A percentile compares a stretch with the other conserved stretches of the same genome.
Evolutionary conservation across 2,113 vertebrate genomes (phyloP).

Genomic region (Nycticorax nycticorax): DNA sequence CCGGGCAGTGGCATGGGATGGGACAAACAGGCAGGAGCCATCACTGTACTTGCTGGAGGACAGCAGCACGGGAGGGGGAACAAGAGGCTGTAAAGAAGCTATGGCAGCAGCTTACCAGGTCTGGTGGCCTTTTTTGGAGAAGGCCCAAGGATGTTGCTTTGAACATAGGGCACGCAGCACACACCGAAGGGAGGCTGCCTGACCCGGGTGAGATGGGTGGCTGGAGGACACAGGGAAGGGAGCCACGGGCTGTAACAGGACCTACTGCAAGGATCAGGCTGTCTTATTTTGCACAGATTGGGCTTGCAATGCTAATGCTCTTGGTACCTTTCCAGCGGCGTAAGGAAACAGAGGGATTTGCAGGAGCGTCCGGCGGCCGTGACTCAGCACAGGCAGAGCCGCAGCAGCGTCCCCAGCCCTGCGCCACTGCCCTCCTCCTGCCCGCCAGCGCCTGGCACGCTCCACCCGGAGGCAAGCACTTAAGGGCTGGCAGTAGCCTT

Average conservation of each 20-base stretch:
- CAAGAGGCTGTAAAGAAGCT: not conserved
- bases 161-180: not conserved
- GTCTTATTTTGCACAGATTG: not conserved
- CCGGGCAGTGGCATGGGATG: accelerated
- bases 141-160: not conserved
- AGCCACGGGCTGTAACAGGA: not conserved
- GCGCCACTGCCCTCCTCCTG: not conserved
- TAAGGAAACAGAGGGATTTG: slow-evolving; percentile 3
- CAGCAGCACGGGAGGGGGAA: not conserved
- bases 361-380: not conserved
- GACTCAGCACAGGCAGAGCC: slow-evolving; percentile 44
- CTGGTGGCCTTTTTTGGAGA: not conserved
- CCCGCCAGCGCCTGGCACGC: not conserved
- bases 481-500: not conserved
- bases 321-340: slow-evolving; percentile 27
- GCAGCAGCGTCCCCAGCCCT: not conserved
- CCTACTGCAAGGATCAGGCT: not conserved
- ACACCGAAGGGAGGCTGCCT: not conserved
- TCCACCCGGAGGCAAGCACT: not conserved
- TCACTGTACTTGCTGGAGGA: not conserved
- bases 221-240: not conserved
- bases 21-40: not conserved
- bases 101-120: not conserved
- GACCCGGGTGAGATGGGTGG: not conserved
- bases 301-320: not conserved